Percentiles rank a stretch among this genome's conserved stretches.
Evolutionary conservation across 2,113 vertebrate species (phyloP).

Genomic region (Psephotus haematonotus): DNA sequence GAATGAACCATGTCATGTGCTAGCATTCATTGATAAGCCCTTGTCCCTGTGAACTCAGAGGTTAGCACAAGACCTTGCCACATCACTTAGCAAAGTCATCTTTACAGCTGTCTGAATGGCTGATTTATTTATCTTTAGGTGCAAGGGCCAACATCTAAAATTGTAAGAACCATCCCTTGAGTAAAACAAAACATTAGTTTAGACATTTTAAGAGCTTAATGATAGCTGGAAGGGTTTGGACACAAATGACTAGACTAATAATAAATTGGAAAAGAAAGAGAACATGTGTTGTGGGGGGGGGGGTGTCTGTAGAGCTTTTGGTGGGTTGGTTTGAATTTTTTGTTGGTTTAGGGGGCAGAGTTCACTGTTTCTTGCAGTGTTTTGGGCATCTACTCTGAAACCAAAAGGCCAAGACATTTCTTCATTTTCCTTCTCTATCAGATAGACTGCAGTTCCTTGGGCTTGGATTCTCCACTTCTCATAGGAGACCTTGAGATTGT

Average conservation of each 20-base stretch:
- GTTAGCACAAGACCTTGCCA: neutral
- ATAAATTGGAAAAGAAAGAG: neutral
- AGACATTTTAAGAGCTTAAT: conserved; percentile 2
- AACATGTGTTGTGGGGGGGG: neutral
- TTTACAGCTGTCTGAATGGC: neutral
- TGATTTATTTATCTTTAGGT: neutral
- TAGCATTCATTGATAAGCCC: conserved; percentile 13
- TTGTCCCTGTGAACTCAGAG: neutral
- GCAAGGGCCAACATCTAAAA: neutral
- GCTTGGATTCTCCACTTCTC: neutral
- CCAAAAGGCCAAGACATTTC: neutral
- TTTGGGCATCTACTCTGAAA: neutral
- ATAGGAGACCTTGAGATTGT: neutral
- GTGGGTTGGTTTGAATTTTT: neutral
- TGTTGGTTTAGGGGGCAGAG: neutral
- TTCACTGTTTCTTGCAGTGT: neutral
- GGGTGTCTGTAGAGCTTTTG: neutral
- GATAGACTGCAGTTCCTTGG: neutral
- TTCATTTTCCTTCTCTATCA: neutral
- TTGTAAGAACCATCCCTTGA: neutral
- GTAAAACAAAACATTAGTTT: conserved; percentile 14
- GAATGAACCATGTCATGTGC: conserved; percentile 37
- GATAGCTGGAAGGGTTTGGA: neutral
- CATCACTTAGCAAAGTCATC: neutral
- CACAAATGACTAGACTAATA: neutral